phyloP scores from a whole-genome alignment of 2,888 invertebrate genomes.

The Ormyrus nitidulus region DNA sequence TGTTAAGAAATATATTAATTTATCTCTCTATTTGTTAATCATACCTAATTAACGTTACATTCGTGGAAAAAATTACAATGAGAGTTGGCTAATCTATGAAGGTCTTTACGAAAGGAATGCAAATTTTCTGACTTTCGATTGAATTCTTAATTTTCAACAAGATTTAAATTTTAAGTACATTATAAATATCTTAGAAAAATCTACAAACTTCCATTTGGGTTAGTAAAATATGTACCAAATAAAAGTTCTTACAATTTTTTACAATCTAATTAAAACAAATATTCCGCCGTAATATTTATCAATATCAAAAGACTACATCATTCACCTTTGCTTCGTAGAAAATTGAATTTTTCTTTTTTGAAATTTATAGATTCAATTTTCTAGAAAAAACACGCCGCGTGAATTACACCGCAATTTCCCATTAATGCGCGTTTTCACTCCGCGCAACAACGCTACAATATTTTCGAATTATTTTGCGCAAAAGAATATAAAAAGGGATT shows the following conservation, averaged over 20 bases:
- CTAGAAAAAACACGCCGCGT: not conserved
- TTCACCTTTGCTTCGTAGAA: not conserved
- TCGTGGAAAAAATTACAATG: constrained; percentile 19
- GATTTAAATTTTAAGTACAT: constrained; percentile 29
- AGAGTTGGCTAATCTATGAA: not conserved
- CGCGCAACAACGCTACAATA: no score
- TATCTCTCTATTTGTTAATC: constrained; percentile 46
- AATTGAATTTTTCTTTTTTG: constrained; percentile 32
- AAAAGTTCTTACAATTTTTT: constrained; percentile 30
- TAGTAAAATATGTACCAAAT: constrained; percentile 17
- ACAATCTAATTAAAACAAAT: constrained; percentile 4
- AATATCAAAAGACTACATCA: constrained; percentile 4
- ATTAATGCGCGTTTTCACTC: no score
- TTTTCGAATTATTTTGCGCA: no score
- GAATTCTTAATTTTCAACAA: constrained; percentile 18
- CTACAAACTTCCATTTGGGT: constrained; percentile 14
- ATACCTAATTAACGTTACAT: constrained; percentile 6
- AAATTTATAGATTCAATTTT: constrained; percentile 21
- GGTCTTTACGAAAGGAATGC: constrained; percentile 5
- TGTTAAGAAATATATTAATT: constrained; percentile 53
- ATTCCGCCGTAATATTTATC: not conserved
- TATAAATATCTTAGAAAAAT: constrained; percentile 37
- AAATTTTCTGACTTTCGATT: constrained; percentile 26
- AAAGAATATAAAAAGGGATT: no score
- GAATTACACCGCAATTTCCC: no score